phyloP scores from a whole-genome alignment of 1,140 invertebrate genomes.

The Gryon sp. region DNA sequence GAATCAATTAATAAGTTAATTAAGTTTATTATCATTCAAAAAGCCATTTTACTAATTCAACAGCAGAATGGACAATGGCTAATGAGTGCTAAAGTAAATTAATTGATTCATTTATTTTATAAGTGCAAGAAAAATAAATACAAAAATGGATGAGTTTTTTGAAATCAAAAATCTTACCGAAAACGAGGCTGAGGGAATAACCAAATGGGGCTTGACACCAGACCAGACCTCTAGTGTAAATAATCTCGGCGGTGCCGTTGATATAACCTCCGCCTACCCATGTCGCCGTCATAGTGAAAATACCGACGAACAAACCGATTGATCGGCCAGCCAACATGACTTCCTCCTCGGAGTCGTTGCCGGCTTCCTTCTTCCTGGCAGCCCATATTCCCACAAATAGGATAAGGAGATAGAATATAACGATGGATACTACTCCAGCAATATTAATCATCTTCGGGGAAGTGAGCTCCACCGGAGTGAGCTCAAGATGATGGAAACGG shows the following conservation, averaged over 20 bases:
- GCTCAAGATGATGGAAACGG: conserved; percentile 73
- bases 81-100: too few species aligned
- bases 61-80: too few species aligned
- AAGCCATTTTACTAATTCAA: too few species aligned
- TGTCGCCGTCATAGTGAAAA: conserved; percentile 99
- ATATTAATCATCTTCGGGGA: conserved; percentile 91
- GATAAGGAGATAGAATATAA: conserved; percentile 96
- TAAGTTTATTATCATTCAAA: too few species aligned
- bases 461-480: conserved; percentile 72
- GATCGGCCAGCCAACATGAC: conserved; percentile 98
- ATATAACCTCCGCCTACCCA: conserved; percentile 99
- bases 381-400: conserved; percentile 97
- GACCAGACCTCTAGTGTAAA: conserved; percentile 93
- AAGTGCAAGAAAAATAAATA: too few species aligned
- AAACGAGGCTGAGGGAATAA: conserved; percentile 95
- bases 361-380: conserved; percentile 91
- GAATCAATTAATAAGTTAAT: too few species aligned
- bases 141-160: too few species aligned
- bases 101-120: too few species aligned
- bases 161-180: conserved; percentile 83
- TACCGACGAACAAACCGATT: conserved; percentile 97
- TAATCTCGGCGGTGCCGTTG: conserved; percentile 97
- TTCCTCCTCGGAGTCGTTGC: conserved; percentile 94
- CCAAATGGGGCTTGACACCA: conserved; percentile 99
- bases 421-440: conserved; percentile 93